A percentile compares a stretch with the other conserved stretches of the same genome.
Evolutionary conservation across 2,888 invertebrate species (phyloP).

Genomic region (Clepsis dumicolana): DNA sequence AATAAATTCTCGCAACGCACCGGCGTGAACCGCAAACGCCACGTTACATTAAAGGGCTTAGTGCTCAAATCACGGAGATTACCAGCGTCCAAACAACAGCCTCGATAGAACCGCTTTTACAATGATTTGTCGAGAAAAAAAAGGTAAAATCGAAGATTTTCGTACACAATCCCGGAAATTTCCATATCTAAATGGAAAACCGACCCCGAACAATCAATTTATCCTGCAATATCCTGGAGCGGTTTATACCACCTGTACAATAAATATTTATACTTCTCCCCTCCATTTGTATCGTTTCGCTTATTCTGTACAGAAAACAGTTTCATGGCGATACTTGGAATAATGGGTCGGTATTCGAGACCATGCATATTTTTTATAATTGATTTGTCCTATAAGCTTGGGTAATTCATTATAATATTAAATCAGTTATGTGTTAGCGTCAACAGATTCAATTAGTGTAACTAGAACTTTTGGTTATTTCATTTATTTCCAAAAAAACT

Average conservation of each 20-base stretch:
- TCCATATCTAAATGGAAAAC: conserved; percentile 87
- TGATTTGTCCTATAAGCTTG: background rate
- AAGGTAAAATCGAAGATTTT: conserved; percentile 83
- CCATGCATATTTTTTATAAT: conserved; percentile 2
- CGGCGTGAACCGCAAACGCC: background rate
- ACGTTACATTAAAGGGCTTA: conserved; percentile 18
- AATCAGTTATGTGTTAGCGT: too few species aligned
- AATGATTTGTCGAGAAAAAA: conserved; percentile 79
- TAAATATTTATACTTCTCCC: conserved; percentile 84
- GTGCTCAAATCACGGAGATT: conserved; percentile 54
- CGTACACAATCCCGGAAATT: conserved; percentile 85
- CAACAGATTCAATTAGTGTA: too few species aligned
- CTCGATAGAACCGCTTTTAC: conserved; percentile 58
- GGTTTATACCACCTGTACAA: conserved; percentile 86
- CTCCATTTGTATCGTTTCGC: conserved; percentile 74
- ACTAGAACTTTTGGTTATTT: too few species aligned
- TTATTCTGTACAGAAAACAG: conserved; percentile 61
- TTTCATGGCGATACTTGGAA: conserved; percentile 42
- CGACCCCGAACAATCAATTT: conserved; percentile 86
- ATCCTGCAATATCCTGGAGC: conserved; percentile 85
- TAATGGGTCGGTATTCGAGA: conserved; percentile 36
- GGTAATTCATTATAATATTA: too few species aligned
- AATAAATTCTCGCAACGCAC: conserved; percentile 26
- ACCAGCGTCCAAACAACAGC: conserved; percentile 55
- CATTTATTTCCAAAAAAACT: too few species aligned